Conservation (phyloP, 2,113 vertebrate genomes). For the Balaeniceps rex region DNA sequence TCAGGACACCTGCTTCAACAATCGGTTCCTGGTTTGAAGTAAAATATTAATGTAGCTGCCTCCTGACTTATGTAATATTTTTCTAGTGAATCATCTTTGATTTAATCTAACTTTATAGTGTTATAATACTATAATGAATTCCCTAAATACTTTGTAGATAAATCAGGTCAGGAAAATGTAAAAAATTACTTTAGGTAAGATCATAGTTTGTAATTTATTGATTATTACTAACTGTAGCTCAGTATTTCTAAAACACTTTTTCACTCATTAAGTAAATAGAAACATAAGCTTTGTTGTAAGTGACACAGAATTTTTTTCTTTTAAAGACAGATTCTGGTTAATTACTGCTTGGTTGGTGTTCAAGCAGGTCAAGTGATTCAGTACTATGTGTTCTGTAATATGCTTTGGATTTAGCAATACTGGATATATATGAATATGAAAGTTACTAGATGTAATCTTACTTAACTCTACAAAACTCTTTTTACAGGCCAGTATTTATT, state of each 20-base stretch:
- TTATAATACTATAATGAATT: background rate
- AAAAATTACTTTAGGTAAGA: conserved; percentile 49
- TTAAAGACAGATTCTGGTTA: conserved; percentile 54
- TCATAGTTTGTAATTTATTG: conserved; percentile 64
- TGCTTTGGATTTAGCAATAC: background rate
- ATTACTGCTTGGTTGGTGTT: background rate
- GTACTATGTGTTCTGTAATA: background rate
- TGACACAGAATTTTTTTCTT: conserved; percentile 32
- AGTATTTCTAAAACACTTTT: conserved; percentile 58
- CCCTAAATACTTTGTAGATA: background rate
- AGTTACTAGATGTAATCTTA: background rate
- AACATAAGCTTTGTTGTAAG: conserved; percentile 52
- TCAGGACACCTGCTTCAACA: background rate
- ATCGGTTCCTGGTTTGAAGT: background rate
- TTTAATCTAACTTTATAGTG: background rate
- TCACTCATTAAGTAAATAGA: conserved; percentile 57
- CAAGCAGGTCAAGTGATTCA: background rate
- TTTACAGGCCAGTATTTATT: background rate
- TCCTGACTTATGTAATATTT: background rate
- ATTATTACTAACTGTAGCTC: conserved; percentile 60
- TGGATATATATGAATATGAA: background rate
- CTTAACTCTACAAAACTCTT: background rate
- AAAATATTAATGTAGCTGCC: background rate
- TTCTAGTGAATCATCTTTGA: background rate
- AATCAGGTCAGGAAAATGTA: background rate